Evolutionary conservation across 2,113 vertebrate species (phyloP), one percentile per base, ranked within the genome.

Genomic region (Bubalus kerabau): DNA sequence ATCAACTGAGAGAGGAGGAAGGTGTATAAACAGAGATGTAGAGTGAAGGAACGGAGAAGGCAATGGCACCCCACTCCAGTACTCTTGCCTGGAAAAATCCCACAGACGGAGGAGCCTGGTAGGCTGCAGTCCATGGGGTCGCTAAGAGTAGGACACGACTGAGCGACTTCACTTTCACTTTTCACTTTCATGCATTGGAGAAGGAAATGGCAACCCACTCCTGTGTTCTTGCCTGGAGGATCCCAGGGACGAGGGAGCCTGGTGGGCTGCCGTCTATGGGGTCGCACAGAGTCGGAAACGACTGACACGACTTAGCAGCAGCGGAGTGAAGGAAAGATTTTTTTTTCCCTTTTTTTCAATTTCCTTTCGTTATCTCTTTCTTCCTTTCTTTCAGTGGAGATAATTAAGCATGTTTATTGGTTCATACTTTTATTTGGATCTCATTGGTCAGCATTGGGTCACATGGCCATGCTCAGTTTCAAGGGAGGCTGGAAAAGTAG

Each of bases 101-200:
- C 28, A 32, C 0, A 0, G 14, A 7, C 2, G 28, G 60, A 64
- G 30, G 59, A 60, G 26, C 26, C 59, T 60, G 26, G 59, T 60
- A 3, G 26, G 12, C 59, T 14, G 12, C 12, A 32, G 60, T 64
- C 60, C 14, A 64, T 16, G 60, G 14, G 14, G 30, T 16, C 13
- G 1, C 0, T 0, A 32, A 64, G 30, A 32, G 30, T 32, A 0
- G 0, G 14, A 64, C 60, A 62, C 2, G 13, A 62, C 60, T 62
- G 60, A 60, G 13, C 0, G 6, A 62, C 28, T 16, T 62, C 60
- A 32, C 60, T 32, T 62, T 62, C 60, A 32, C 60, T 62, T 60
- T 62, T 62, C 6, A 12, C 28, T 30, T 30, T 62, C 28, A 14
- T 15, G 28, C 59, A 62, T 30, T 62, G 28, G 60, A 32, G 60